These are phyloP conservation scores for Ovis aries DNA, from an alignment of 2,113 vertebrate genomes.

Conservation along the genomic window DNA sequence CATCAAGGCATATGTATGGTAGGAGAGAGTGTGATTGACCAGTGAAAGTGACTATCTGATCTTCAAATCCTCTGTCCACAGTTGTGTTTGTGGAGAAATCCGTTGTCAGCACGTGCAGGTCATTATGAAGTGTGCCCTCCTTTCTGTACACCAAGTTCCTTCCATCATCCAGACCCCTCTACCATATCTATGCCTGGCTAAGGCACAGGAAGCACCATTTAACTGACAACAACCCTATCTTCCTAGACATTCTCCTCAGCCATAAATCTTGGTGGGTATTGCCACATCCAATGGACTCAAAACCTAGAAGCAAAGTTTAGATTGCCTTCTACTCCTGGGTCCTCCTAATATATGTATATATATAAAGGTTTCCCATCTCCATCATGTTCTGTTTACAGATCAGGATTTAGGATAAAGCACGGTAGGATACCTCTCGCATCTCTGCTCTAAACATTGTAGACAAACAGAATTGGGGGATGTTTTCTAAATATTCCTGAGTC, in stretches of 20 bases:
- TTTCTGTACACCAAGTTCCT: background rate
- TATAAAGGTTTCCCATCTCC: background rate
- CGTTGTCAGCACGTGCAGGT: background rate
- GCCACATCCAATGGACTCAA: background rate
- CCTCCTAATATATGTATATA: background rate
- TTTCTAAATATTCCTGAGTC: background rate
- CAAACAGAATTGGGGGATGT: background rate
- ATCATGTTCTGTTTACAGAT: background rate
- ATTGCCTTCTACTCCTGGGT: background rate
- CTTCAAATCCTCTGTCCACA: background rate
- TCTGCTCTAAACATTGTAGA: background rate
- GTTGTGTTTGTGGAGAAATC: background rate
- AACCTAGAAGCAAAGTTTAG: background rate
- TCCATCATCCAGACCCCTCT: fast-evolving
- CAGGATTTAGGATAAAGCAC: background rate
- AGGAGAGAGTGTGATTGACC: fast-evolving
- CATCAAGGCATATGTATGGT: background rate
- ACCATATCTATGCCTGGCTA: background rate
- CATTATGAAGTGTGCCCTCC: background rate
- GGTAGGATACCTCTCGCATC: background rate
- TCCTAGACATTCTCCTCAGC: background rate
- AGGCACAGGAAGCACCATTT: background rate
- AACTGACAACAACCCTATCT: background rate
- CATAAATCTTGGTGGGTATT: background rate
- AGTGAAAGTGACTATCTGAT: background rate